Conservation (phyloP, 2,888 invertebrate genomes). For the Aplocera efformata region DNA sequence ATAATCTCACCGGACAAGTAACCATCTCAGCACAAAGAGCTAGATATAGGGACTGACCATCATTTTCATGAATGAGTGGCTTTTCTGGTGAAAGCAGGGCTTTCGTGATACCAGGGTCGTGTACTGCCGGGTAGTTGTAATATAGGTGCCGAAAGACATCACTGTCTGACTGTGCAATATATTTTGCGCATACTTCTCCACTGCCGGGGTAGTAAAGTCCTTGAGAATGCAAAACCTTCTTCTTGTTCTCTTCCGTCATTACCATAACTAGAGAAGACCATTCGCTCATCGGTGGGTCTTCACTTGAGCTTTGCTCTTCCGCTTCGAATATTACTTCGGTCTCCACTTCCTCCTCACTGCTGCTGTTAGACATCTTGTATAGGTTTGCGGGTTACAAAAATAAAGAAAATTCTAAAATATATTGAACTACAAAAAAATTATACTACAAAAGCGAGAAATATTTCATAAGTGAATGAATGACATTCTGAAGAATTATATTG, state of each 20-base stretch:
- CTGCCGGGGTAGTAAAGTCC: conserved; percentile 40
- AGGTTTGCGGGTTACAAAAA: not conserved
- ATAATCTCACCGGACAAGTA: conserved; percentile 36
- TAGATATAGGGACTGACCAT: conserved; percentile 44
- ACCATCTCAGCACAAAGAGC: conserved; percentile 43
- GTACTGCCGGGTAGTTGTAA: conserved; percentile 41
- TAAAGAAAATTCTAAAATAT: not conserved
- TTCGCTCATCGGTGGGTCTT: conserved; percentile 37
- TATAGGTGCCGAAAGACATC: conserved; percentile 34
- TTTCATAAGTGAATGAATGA: too few relatives aligned
- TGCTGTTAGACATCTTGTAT: conserved; percentile 19
- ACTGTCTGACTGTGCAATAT: conserved; percentile 41
- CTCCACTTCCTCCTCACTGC: conserved; percentile 8
- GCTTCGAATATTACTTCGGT: conserved; percentile 7
- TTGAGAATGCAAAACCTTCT: conserved; percentile 26
- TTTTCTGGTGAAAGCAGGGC: conserved; percentile 35
- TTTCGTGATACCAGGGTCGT: conserved; percentile 44
- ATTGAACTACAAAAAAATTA: not conserved
- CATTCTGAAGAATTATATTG: too few relatives aligned
- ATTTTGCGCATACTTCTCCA: conserved; percentile 41
- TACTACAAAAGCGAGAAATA: too few relatives aligned
- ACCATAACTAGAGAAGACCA: conserved; percentile 41
- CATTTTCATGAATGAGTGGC: conserved; percentile 32
- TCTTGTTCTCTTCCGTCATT: conserved; percentile 29
- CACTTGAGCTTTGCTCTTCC: conserved; percentile 28